Conservation (phyloP, 2,888 invertebrate species). For the Pedicia rivosa region DNA sequence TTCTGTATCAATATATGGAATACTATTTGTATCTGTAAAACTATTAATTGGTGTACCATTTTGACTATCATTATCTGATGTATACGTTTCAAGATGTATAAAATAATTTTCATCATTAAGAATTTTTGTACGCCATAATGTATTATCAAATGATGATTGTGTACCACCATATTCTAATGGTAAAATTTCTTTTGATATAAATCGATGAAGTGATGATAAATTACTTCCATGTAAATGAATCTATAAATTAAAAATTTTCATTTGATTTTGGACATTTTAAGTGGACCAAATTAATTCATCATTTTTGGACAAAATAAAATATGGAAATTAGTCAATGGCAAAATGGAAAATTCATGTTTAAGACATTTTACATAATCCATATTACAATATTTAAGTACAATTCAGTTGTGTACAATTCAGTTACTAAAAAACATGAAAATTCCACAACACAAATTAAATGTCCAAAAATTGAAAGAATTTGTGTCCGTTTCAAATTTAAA, state of each 20-base stretch:
- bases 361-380: background rate
- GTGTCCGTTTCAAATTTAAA: too few species aligned
- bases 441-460: too few species aligned
- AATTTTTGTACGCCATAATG: constrained; percentile 25
- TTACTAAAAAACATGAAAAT: too few species aligned
- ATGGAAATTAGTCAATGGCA: background rate
- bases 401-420: too few species aligned
- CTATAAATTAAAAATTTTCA: constrained; percentile 11
- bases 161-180: constrained; percentile 28
- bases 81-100: constrained; percentile 18
- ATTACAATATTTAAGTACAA: background rate
- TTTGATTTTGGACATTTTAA: background rate
- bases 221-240: constrained; percentile 53
- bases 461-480: too few species aligned
- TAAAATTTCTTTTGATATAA: constrained; percentile 45
- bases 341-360: background rate
- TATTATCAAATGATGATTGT: constrained; percentile 23
- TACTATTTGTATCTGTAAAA: background rate
- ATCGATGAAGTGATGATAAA: constrained; percentile 46
- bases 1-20: constrained; percentile 3
- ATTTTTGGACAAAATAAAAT: background rate
- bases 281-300: background rate
- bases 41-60: constrained; percentile 2
- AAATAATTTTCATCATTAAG: constrained; percentile 30
- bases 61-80: background rate